Base-by-base conservation (phyloP, 2,797 vertebrate genomes). In the Poecilia velifera region DNA sequence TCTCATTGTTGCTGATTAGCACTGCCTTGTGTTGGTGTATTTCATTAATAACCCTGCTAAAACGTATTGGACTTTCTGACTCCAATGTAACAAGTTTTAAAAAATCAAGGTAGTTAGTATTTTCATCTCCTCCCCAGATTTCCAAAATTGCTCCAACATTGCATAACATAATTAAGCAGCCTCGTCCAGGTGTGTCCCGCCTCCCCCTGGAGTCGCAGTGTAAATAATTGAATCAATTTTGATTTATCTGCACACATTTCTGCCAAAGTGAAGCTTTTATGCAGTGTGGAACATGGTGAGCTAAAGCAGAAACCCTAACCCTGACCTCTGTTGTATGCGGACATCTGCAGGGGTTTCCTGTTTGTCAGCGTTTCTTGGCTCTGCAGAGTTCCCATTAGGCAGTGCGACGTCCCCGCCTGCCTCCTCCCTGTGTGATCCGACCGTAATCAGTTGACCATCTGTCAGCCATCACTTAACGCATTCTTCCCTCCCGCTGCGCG, bases 381-480 rank as follows among this genome's bases (percentile, higher is more conserved):
- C 36, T 0, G 2, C 14, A 31, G 82, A 41, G 43, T 84, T 83
- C 75, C 82, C 68, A 81, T 71, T 76, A 86, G 84, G 77, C 49
- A 77, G 76, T 20, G 10, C 9, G 1, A 34, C 36, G 0, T 74
- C 84, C 78, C 5, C 3, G 22, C 68, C 79, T 78, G 71, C 79
- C 77, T 81, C 85, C 47, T 74, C 1, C 25, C 79, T 25, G 34
- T 78, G 79, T 59, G 83, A 81, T 83, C 51, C 49, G 75, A 82
- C 46, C 64, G 45, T 87, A 90, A 88, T 87, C 76, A 87, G 84
- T 72, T 4, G 41, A 80, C 74, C 91, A 93, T 91, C 90, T 93
- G 88, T 88, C 76, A 74, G 45, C 84, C 76, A 88, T 84, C 80
- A 49, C 12, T 66, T 59, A 41, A 39, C 53, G 0, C 51, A 68